Evolutionary conservation across 2,113 vertebrate genomes (phyloP).

Genomic region (Mus spicilegus): DNA sequence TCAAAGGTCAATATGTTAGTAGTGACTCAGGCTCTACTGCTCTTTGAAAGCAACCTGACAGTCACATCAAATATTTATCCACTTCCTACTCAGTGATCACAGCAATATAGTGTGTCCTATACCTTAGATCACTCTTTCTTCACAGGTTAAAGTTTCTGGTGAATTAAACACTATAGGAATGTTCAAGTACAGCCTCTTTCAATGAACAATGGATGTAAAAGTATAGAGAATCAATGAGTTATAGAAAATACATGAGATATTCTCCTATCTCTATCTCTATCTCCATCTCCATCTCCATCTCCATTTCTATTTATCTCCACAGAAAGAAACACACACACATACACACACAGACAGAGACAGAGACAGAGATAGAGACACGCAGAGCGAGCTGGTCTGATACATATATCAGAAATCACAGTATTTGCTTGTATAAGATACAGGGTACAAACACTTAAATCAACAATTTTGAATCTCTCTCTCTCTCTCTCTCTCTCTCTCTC

Average conservation of each 20-base stretch:
- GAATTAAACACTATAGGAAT: not conserved
- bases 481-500: no score
- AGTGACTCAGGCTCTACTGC: not conserved
- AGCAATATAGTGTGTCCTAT: not conserved
- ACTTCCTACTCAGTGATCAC: not conserved
- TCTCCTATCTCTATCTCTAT: no score
- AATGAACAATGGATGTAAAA: not conserved
- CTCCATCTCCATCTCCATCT: no score
- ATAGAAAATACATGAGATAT: not conserved
- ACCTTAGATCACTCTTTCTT: not conserved
- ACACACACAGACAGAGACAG: no score
- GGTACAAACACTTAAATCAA: not conserved
- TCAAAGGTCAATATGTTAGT: not conserved
- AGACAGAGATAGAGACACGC: no score
- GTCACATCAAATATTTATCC: not conserved
- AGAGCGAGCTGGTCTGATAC: no score
- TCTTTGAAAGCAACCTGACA: not conserved
- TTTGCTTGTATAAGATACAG: not conserved
- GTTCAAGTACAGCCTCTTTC: not conserved
- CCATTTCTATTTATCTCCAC: no score
- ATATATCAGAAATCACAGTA: not conserved
- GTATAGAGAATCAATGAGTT: not conserved
- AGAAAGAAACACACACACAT: no score
- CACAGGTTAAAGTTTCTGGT: not conserved
- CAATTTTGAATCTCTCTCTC: not conserved